Evolutionary conservation across 2,797 vertebrate species (phyloP).

Genomic region (Enteromius viviparus): DNA sequence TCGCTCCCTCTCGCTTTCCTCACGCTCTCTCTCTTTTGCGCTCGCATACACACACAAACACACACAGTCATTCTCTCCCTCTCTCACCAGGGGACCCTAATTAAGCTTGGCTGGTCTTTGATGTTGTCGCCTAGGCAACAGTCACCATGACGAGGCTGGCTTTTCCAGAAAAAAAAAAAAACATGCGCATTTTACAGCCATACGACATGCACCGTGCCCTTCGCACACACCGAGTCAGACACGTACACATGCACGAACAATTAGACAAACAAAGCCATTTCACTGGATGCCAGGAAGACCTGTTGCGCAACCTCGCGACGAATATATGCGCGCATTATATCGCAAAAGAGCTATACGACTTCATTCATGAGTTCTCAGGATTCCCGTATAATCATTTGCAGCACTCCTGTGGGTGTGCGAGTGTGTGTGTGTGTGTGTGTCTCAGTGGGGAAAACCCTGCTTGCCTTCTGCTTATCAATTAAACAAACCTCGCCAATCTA

Average conservation of each 20-base stretch:
- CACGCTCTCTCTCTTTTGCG: slow-evolving; percentile 50
- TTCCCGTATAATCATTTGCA: slow-evolving; percentile 41
- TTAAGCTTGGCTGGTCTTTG: slow-evolving; percentile 84
- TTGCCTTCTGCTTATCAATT: slow-evolving; percentile 53
- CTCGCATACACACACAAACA: slow-evolving; percentile 43
- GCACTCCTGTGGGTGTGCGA: slow-evolving; percentile 5
- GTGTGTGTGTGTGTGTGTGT: slow-evolving; percentile 10
- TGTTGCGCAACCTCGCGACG: not conserved
- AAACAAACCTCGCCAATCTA: slow-evolving; percentile 54
- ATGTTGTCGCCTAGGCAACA: slow-evolving; percentile 89
- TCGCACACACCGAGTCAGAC: slow-evolving; percentile 63
- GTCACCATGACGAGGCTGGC: slow-evolving; percentile 84
- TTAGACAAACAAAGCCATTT: slow-evolving; percentile 16
- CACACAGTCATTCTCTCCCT: slow-evolving; percentile 67
- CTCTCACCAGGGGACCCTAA: slow-evolving; percentile 80
- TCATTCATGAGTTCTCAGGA: slow-evolving; percentile 46
- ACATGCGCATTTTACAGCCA: slow-evolving; percentile 58
- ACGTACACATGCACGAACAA: slow-evolving; percentile 63
- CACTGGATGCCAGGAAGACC: slow-evolving; percentile 7
- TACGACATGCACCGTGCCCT: slow-evolving; percentile 47
- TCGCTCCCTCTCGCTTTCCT: slow-evolving; percentile 24
- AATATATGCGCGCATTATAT: slow-evolving; percentile 17
- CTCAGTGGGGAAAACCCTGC: slow-evolving; percentile 55
- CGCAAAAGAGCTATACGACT: slow-evolving; percentile 9
- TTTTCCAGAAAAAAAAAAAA: slow-evolving; percentile 70